Percentiles rank a stretch among this genome's conserved stretches.
phyloP scores from a whole-genome alignment of 2,888 invertebrate genomes.

The Nasonovia ribisnigri region DNA sequence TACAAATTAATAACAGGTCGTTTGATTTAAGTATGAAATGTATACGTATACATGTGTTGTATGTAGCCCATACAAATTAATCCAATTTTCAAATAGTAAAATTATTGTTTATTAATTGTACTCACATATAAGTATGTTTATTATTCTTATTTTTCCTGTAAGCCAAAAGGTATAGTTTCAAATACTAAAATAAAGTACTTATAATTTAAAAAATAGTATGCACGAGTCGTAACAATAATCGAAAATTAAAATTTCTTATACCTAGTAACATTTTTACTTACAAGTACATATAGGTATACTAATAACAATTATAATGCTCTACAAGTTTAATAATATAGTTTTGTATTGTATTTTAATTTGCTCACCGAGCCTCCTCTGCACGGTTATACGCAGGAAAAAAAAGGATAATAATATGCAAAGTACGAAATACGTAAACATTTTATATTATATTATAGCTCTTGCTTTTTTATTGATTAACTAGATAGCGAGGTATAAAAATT shows the following conservation, averaged over 20 bases:
- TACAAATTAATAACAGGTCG: no score
- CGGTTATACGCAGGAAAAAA: no score
- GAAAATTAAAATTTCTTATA: neutral
- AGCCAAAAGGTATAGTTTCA: neutral
- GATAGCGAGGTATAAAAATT: neutral
- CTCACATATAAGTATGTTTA: no score
- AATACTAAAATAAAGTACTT: neutral
- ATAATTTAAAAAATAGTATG: neutral
- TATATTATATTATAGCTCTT: neutral
- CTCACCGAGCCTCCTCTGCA: no score
- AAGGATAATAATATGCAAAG: neutral
- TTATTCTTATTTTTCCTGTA: neutral
- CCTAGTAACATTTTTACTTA: neutral
- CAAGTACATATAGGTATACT: neutral
- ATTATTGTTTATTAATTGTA: no score
- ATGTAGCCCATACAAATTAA: no score
- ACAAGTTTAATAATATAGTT: neutral
- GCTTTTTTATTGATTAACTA: neutral
- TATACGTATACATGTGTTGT: no score
- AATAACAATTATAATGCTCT: neutral
- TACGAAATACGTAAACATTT: neutral
- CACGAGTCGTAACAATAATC: neutral
- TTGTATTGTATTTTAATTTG: no score
- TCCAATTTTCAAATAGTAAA: no score
- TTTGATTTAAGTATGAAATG: no score